Evolutionary conservation across 2,888 invertebrate genomes (phyloP), one percentile per base, ranked within the genome.

Genomic region (Acholoe squamosa): DNA sequence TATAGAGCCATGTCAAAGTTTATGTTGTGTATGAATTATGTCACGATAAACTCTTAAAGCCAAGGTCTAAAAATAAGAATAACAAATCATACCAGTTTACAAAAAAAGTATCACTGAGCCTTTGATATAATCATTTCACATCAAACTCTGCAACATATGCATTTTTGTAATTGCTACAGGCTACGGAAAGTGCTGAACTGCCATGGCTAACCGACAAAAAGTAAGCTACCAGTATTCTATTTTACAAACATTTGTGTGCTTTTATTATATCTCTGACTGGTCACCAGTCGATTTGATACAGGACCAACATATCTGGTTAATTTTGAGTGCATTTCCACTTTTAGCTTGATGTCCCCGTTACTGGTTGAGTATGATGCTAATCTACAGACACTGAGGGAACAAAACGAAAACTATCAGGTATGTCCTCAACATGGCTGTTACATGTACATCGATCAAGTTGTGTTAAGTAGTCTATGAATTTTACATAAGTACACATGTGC

Each of bases 331-430:
- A 3, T 43, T 43, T 43, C 34, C 33, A 34, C 34, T 80, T 80
- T 80, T 5, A 94, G 94, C 43, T 84, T 94, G 14, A 77, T 94
- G 86, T 93, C 94, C 31, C 96, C 96, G 0, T 94, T 97, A 61
- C 95, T 97, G 86, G 95, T 97, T 14, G 97, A 95, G 89, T 95
- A 95, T 93, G 95, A 94, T 91, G 91, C 92, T 43, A 91, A 91
- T 56, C 91, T 93, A 25, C 56, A 92, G 25, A 52, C 43, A 22
- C 91, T 92, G 84, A 91, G 88, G 61, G 90, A 91, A 71, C 92
- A 92, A 88, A 61, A 92, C 25, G 91, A 92, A 52, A 77, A 90
- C n/a, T 92, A 93, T 61, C 90, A 92, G 92, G 93, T 92, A 90
- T 88, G 80, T 76, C 31, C 10, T 61, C 10, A 61, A 61, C 5